Base-by-base conservation (phyloP, 2,113 vertebrate genomes). In the Engraulis encrasicolus region DNA sequence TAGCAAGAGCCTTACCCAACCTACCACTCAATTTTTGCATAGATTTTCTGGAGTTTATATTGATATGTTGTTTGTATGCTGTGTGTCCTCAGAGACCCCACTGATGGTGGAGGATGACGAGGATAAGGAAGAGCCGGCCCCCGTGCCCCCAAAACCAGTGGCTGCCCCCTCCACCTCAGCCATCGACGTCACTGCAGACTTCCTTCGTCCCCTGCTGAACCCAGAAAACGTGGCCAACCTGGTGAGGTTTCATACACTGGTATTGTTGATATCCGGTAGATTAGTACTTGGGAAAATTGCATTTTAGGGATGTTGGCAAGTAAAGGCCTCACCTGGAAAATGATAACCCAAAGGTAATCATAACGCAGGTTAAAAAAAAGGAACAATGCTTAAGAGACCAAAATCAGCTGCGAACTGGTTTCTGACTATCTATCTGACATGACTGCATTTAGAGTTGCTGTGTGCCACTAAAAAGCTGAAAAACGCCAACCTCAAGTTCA, bases 161-260 rank as follows among this genome's bases (percentile, higher is more conserved):
- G n/a, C n/a, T n/a, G n/a, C n/a, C n/a, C n/a, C n/a, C n/a, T n/a
- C n/a, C n/a, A n/a, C n/a, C n/a, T 97, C 97, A 0, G 97, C 98
- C 84, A 98, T 96, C 0, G 97, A 99, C 87, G 92, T 99, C 88
- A 98, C 97, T 0, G 97, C 98, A 0, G 96, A 99, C 82, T 98
- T 97, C 90, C 92, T 99, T 11, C 95, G 94, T 83, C 97, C 97
- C 0, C 93, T 99, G 50, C 96, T 99, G 38, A 94, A 89, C 0
- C 91, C 97, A 0, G 96, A 97, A 36, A 99, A 98, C 0, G 98
- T 99, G 0, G 97, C 98, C 86, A 98, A 99, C 90, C 93, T 99
- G 96, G 97, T 99, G 79, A 87, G 91, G 27, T 14, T 50, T 0
- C 36, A 45, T 1, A 31, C 12, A 74, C 34, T 31, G 2, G 15